These are phyloP conservation scores for Athalia rosae DNA, from an alignment of 2,888 invertebrate genomes.

Conservation along the genomic window DNA sequence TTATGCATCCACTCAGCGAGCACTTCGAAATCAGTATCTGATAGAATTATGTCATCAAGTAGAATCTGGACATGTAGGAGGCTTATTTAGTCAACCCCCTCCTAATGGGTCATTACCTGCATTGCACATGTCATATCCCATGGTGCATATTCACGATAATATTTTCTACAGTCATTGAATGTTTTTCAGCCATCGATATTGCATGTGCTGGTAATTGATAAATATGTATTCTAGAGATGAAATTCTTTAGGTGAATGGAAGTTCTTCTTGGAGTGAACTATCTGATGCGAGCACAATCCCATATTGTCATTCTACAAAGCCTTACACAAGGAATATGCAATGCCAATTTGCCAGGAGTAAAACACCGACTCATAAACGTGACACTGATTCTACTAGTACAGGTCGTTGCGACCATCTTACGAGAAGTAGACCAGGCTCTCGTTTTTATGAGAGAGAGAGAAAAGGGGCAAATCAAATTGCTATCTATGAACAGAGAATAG, in stretches of 20 bases:
- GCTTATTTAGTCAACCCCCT: conserved; percentile 62
- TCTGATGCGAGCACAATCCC: conserved; percentile 53
- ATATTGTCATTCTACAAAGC: conserved; percentile 36
- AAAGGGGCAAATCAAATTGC: conserved; percentile 48
- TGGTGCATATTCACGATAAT: conserved; percentile 51
- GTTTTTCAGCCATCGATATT: too few species aligned
- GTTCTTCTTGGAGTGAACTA: conserved; percentile 59
- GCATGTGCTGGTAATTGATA: background rate
- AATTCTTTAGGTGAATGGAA: conserved; percentile 53
- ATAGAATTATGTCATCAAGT: conserved; percentile 63
- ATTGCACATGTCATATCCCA: conserved; percentile 52
- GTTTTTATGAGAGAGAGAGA: conserved; percentile 17
- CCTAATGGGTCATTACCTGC: conserved; percentile 57
- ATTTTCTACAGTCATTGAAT: background rate
- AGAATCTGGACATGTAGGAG: conserved; percentile 57
- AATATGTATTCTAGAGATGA: background rate
- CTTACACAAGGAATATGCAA: conserved; percentile 43
- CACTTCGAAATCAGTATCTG: conserved; percentile 65
- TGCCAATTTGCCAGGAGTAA: conserved; percentile 45
- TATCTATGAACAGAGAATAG: conserved; percentile 51
- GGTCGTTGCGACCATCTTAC: conserved; percentile 46
- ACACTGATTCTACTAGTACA: conserved; percentile 50
- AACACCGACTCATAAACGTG: conserved; percentile 43
- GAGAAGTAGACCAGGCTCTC: conserved; percentile 3
- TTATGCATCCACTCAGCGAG: conserved; percentile 57